phyloP scores from a whole-genome alignment of 2,797 vertebrate genomes.

The Pristis pectinata region DNA sequence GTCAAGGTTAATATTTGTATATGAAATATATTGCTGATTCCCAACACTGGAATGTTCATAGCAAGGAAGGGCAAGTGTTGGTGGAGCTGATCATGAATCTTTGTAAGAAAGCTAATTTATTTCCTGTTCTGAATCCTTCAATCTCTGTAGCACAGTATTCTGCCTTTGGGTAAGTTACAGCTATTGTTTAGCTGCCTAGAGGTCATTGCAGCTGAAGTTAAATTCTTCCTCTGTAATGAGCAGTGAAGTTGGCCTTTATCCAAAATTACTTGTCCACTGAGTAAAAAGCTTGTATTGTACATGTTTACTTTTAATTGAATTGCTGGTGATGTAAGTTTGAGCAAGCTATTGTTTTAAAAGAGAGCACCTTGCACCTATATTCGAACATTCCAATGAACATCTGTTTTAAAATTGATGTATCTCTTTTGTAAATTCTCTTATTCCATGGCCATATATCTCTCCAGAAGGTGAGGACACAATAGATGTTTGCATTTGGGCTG shows the following conservation, averaged over 20 bases:
- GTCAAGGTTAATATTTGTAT: not conserved
- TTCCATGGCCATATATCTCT: too few species aligned
- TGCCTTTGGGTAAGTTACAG: conserved; percentile 9
- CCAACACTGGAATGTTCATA: not conserved
- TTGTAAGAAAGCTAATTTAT: not conserved
- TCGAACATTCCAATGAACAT: not conserved
- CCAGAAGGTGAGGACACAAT: not conserved
- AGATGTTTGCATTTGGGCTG: not conserved
- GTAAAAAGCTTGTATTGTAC: not conserved
- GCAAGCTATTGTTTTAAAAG: not conserved
- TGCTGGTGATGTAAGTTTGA: not conserved
- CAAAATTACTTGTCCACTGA: conserved; percentile 3
- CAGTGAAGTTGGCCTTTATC: not conserved
- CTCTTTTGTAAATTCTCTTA: not conserved
- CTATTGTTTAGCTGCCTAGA: conserved; percentile 3
- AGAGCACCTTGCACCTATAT: not conserved
- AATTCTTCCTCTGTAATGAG: conserved; percentile 4
- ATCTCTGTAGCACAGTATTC: not conserved
- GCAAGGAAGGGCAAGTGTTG: not conserved
- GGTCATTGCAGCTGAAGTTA: not conserved
- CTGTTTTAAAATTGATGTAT: not conserved
- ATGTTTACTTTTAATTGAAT: conserved; percentile 16
- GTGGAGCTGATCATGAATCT: not conserved
- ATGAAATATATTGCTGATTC: not conserved
- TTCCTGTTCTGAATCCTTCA: not conserved